A percentile compares a stretch with the other conserved stretches of the same genome.
Conservation (phyloP, 2,113 vertebrate genomes). For the Edolisoma coerulescens region DNA sequence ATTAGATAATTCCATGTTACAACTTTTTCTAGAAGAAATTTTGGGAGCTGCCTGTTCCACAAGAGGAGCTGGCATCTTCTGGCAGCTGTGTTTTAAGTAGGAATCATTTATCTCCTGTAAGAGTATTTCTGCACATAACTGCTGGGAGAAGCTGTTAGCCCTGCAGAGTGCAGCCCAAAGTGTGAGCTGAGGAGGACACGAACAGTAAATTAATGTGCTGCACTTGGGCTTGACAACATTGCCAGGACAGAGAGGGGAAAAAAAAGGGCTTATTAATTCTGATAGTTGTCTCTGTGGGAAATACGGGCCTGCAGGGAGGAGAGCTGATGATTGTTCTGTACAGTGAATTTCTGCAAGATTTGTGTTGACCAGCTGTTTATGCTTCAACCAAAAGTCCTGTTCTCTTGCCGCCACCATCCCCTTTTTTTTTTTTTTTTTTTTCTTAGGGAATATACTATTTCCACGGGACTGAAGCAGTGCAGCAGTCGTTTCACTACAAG, state of each 20-base stretch:
- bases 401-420: slow-evolving; percentile 38
- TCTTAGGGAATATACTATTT: slow-evolving; percentile 51
- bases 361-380: slow-evolving; percentile 45
- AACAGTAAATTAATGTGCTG: background rate
- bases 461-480: slow-evolving; percentile 47
- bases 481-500: slow-evolving; percentile 59
- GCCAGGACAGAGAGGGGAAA: background rate
- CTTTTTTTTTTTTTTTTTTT: background rate
- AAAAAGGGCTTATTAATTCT: background rate
- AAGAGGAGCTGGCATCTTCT: background rate
- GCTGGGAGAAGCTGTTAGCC: background rate
- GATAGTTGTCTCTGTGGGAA: background rate
- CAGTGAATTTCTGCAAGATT: slow-evolving; percentile 32
- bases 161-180: background rate
- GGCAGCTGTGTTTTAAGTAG: background rate
- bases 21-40: background rate
- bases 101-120: background rate
- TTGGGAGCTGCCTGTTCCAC: background rate
- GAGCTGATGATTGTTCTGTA: background rate
- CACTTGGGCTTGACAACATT: background rate
- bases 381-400: slow-evolving; percentile 43
- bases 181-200: background rate
- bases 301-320: background rate
- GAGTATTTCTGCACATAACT: background rate
- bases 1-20: background rate